A percentile compares a stretch with the other conserved stretches of the same genome.
Evolutionary conservation across 1,140 invertebrate species (phyloP).

Genomic region (Pseudomyrmex cubaensis): DNA sequence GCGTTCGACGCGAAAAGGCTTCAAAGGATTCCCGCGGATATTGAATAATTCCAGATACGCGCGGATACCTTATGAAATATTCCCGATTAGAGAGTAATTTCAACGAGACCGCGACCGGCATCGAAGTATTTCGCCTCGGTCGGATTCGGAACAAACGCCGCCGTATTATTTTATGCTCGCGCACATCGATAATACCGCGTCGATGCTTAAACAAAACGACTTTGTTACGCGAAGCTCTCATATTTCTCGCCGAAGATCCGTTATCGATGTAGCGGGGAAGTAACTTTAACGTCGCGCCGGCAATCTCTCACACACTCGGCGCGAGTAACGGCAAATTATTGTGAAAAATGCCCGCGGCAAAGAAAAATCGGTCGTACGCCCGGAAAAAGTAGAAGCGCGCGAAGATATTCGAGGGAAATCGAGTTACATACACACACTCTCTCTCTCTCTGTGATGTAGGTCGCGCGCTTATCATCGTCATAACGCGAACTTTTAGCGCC

Average conservation of each 20-base stretch:
- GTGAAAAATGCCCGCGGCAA: background rate
- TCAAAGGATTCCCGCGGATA: slow-evolving; percentile 69
- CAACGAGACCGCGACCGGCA: background rate
- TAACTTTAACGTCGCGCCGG: slow-evolving; percentile 1
- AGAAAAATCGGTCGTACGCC: slow-evolving; percentile 6
- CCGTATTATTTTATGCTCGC: background rate
- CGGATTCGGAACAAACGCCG: slow-evolving; percentile 10
- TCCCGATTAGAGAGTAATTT: slow-evolving; percentile 45
- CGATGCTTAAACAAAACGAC: background rate
- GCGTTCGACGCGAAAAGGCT: slow-evolving; percentile 15
- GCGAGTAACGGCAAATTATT: slow-evolving; percentile 17
- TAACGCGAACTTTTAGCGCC: slow-evolving; percentile 17
- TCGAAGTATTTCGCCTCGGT: slow-evolving; percentile 3
- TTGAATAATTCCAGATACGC: slow-evolving; percentile 68
- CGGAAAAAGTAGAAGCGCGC: background rate
- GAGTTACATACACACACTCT: background rate
- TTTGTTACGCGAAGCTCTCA: background rate
- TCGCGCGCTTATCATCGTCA: slow-evolving; percentile 13
- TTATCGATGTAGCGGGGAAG: background rate
- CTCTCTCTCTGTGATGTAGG: slow-evolving; percentile 18
- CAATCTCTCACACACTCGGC: slow-evolving; percentile 21
- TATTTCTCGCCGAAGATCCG: background rate
- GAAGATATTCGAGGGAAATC: slow-evolving; percentile 12
- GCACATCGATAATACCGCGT: background rate
- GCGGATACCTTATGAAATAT: slow-evolving; percentile 64